phyloP scores from a whole-genome alignment of 1,140 invertebrate genomes.

The Coboldia fuscipes region DNA sequence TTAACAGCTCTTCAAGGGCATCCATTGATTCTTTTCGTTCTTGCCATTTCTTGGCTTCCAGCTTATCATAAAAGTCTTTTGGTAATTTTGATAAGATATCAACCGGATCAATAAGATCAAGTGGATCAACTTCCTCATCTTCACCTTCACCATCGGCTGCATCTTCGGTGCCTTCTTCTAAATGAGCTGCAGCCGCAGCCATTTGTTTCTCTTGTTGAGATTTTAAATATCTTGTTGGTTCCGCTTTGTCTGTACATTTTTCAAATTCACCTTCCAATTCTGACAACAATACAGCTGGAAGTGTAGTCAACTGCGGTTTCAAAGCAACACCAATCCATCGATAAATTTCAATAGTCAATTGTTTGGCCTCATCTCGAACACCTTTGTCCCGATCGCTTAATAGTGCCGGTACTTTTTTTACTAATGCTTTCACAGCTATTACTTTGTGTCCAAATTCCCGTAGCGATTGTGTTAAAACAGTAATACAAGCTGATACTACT shows the following conservation, averaged over 20 bases:
- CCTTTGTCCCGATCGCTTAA: conserved; percentile 81
- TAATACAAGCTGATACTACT: conserved; percentile 69
- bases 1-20: conserved; percentile 49
- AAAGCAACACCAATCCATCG: conserved; percentile 75
- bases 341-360: conserved; percentile 70
- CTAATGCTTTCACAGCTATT: conserved; percentile 66
- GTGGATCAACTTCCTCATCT: conserved; percentile 62
- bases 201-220: conserved; percentile 73
- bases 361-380: conserved; percentile 80
- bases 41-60: conserved; percentile 96
- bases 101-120: conserved; percentile 75
- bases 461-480: conserved; percentile 48
- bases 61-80: conserved; percentile 88
- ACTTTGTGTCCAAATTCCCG: conserved; percentile 85
- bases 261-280: conserved; percentile 78
- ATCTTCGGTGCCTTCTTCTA: conserved; percentile 23
- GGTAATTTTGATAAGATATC: conserved; percentile 83
- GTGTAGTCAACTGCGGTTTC: conserved; percentile 61
- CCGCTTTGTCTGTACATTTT: conserved; percentile 46
- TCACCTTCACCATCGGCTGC: conserved; percentile 28
- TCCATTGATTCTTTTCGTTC: conserved; percentile 85
- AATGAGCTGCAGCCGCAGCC: conserved; percentile 29
- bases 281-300: conserved; percentile 75
- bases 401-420: conserved; percentile 68
- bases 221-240: conserved; percentile 57